Base-by-base conservation (phyloP, 2,797 vertebrate genomes). In the Sarcophilus harrisii region DNA sequence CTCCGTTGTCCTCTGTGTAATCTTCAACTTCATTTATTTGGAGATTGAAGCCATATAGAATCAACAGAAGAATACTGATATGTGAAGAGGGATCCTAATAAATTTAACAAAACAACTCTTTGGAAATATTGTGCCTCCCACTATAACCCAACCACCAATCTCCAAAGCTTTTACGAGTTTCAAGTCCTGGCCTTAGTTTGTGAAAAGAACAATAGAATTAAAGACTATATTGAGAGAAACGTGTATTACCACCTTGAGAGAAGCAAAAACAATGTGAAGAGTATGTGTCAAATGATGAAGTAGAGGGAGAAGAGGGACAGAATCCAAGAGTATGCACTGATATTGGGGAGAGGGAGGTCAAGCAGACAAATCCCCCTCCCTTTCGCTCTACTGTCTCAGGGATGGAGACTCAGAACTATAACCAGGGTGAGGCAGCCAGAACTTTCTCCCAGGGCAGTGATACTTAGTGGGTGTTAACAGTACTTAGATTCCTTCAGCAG, bases 31-130 rank as follows among this genome's bases (percentile, higher is more conserved):
- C 14, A 73, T 18, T 73, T 73, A n/a, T 18, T 73, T 73, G 62
- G n/a, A 38, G 27, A 38, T 13, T 38, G 13, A 32, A n/a, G 16
- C 62, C 16, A 73, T 38, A 38, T 38, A 21, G 62, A 21, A 38
- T 73, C 62, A 73, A 32, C 14, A 66, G 32, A 66, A 66, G 30
- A 66, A 66, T 16, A 18, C 32, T 73, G 62, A 21, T 73, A 38
- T 73, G 16, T n/a, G 24, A 59, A 18, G 62, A 14, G 4, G n/a
- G 2, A 5, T 2, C 81, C 81, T 57, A 58, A 58, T 93, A n/a
- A 52, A 12, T 45, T 81, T 58, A 93, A 95, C 30, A 11, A 30
- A 21, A 93, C 94, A 96, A 90, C 59, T 66, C 91, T 96, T 32
- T 54, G 57, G 52, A 81, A 45, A 30, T 54, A 73, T 90, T 96